Evolutionary conservation across 2,113 vertebrate genomes (phyloP).

Genomic region (Ciconia maguari): DNA sequence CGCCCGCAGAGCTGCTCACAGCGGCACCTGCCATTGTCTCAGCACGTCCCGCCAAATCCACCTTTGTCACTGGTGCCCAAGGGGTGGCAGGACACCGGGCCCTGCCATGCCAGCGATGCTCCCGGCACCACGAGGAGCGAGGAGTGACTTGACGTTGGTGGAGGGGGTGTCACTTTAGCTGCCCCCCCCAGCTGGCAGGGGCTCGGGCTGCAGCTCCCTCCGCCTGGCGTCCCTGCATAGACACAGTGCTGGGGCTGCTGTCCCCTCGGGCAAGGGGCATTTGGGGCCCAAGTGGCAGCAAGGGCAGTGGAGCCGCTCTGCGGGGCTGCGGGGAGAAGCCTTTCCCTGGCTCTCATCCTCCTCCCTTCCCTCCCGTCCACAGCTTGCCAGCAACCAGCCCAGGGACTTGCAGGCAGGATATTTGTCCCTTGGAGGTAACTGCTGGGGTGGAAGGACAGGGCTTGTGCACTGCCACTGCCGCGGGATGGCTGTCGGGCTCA

Average conservation of each 20-base stretch:
- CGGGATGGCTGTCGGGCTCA: neutral
- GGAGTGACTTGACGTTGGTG: neutral
- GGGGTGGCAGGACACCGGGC: neutral
- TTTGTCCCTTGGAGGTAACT: neutral
- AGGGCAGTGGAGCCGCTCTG: neutral
- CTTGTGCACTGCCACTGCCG: neutral
- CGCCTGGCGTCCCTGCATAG: neutral
- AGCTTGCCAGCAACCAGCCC: neutral
- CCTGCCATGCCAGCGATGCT: rapidly evolving
- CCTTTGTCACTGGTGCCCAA: neutral
- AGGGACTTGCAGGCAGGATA: neutral
- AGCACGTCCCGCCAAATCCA: neutral
- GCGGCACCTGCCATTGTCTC: neutral
- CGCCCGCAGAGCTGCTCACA: neutral
- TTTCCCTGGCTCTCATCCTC: neutral
- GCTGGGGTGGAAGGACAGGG: neutral
- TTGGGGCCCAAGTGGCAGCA: neutral
- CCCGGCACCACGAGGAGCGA: neutral
- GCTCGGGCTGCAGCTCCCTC: neutral
- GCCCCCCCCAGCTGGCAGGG: neutral
- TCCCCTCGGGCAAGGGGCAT: neutral
- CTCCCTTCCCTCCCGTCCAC: neutral
- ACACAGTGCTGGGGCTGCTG: neutral
- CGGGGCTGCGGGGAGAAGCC: neutral
- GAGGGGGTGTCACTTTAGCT: neutral